Evolutionary conservation across 2,797 vertebrate species (phyloP).

Genomic region (Apogon talboti): DNA sequence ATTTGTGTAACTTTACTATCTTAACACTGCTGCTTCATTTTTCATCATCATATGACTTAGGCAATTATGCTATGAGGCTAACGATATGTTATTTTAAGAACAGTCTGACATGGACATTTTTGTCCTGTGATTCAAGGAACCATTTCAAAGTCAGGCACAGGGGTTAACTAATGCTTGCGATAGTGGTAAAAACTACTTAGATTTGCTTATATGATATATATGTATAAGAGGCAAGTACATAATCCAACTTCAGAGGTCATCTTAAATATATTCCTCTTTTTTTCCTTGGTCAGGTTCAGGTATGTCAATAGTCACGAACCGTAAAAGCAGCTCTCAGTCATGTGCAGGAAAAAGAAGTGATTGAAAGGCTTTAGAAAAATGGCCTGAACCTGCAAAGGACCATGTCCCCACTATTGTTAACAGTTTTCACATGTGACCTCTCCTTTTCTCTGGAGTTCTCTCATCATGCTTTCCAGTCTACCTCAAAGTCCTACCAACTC

Average conservation of each 20-base stretch:
- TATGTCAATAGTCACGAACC: conserved; percentile 1
- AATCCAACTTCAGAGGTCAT: too few relatives aligned
- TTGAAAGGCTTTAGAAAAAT: conserved; percentile 15
- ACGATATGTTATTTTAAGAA: too few relatives aligned
- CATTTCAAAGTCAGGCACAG: too few relatives aligned
- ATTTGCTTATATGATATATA: not conserved
- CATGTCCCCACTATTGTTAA: not conserved
- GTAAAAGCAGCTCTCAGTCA: not conserved
- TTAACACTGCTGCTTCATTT: too few relatives aligned
- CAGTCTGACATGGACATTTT: too few relatives aligned
- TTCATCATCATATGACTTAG: too few relatives aligned
- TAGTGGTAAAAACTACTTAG: too few relatives aligned
- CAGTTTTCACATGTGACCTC: not conserved
- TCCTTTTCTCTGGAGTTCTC: conserved; percentile 11
- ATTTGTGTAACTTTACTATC: too few relatives aligned
- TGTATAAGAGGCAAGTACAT: too few relatives aligned
- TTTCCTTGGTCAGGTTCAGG: not conserved
- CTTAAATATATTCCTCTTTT: not conserved
- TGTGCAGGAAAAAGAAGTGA: not conserved
- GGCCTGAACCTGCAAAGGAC: not conserved
- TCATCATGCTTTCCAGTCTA: not conserved
- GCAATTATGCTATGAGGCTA: too few relatives aligned
- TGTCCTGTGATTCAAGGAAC: too few relatives aligned
- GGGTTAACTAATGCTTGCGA: too few relatives aligned
- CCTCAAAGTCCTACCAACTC: not conserved